These are phyloP conservation scores for Aphis gossypii DNA, from an alignment of 1,140 invertebrate genomes.

Conservation along the genomic window DNA sequence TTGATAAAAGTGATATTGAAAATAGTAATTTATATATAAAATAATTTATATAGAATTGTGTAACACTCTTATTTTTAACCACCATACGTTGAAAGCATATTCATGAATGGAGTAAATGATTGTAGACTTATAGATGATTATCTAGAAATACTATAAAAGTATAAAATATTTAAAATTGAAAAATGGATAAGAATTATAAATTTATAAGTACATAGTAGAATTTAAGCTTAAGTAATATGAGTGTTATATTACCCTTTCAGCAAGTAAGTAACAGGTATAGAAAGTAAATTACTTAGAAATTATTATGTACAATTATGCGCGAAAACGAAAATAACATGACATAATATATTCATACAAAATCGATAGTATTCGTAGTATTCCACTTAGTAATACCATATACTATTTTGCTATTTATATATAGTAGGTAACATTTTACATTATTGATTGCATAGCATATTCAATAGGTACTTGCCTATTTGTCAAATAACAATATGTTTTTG, in stretches of 20 bases:
- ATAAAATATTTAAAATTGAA: neutral
- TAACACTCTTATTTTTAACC: neutral
- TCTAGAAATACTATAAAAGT: neutral
- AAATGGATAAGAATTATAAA: neutral
- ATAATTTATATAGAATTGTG: neutral
- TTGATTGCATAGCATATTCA: too few species aligned
- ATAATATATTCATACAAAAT: too few species aligned
- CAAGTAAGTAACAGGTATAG: neutral
- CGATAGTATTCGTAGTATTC: too few species aligned
- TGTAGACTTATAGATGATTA: neutral
- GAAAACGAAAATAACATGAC: neutral
- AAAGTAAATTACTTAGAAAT: neutral
- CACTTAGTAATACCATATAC: too few species aligned
- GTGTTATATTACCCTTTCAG: neutral
- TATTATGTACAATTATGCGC: neutral
- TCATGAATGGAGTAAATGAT: neutral
- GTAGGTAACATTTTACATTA: too few species aligned
- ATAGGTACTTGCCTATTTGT: too few species aligned
- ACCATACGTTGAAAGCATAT: neutral
- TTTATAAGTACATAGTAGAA: neutral
- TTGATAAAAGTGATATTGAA: neutral
- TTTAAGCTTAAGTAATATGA: neutral
- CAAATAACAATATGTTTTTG: too few species aligned
- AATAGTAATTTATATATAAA: neutral
- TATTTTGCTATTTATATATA: too few species aligned